Percentiles rank a stretch among this genome's conserved stretches.
phyloP scores from a whole-genome alignment of 2,113 vertebrate genomes.

The Silurus glanis region DNA sequence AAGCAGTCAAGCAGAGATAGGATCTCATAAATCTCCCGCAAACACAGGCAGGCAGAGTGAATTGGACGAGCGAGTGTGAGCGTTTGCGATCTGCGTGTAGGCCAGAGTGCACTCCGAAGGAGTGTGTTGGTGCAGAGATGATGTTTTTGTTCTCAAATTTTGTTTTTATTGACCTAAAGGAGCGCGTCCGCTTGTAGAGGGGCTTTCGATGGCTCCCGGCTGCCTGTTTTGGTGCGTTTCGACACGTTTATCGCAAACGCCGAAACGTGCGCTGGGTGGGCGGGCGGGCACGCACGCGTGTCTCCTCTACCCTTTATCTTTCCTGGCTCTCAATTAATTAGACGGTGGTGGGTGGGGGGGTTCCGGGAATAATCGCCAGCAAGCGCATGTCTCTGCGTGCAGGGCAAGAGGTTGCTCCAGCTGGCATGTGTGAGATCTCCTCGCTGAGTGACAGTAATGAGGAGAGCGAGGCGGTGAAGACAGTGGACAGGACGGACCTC shows the following conservation, averaged over 20 bases:
- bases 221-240: slow-evolving; percentile 37
- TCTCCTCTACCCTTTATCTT: slow-evolving; percentile 25
- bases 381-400: neutral
- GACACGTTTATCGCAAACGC: slow-evolving; percentile 44
- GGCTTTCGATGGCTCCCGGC: slow-evolving; percentile 40
- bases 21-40: slow-evolving; percentile 43
- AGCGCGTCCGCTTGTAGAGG: neutral
- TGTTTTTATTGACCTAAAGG: slow-evolving; percentile 16
- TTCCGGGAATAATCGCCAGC: neutral
- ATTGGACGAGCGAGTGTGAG: neutral
- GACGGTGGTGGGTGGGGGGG: slow-evolving; percentile 36
- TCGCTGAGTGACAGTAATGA: slow-evolving; percentile 77
- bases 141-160: neutral
- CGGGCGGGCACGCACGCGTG: slow-evolving; percentile 53
- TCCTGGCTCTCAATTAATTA: slow-evolving; percentile 32
- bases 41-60: slow-evolving; percentile 3
- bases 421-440: slow-evolving; percentile 71
- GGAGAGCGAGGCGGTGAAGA: slow-evolving; percentile 67
- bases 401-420: slow-evolving; percentile 62
- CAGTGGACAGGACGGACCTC: slow-evolving; percentile 58
- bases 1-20: slow-evolving; percentile 11
- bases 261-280: slow-evolving; percentile 47
- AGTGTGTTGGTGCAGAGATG: slow-evolving; percentile 3
- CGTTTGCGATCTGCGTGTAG: slow-evolving; percentile 3
- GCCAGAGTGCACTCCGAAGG: neutral